Base-by-base conservation (phyloP, 2,888 invertebrate species). In the Lapara coniferarum region DNA sequence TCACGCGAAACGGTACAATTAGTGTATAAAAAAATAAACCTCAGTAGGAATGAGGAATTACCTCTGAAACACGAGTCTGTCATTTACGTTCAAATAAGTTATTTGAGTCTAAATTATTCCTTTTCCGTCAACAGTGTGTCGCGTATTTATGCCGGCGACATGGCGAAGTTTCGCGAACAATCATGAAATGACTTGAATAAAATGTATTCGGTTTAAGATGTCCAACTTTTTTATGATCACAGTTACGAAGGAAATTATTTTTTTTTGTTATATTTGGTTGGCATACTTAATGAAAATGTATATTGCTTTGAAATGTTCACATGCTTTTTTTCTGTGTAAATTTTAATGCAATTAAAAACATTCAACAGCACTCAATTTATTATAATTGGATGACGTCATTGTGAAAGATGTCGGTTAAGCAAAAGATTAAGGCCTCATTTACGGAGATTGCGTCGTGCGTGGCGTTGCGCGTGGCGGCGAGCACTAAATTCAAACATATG, bases 1-100 rank as follows among this genome's bases (percentile, higher is more conserved):
- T 75, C 66, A 68, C 69, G 59, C 66, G 69, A 70, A 68, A 71
- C 63, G 49, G 51, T 68, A 70, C 70, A 77, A 78, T 79, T 76
- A 72, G 66, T 75, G 75, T 76, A 77, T 78, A 77, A 68, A 67
- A 70, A 79, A 81, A 80, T 75, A 76, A 79, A 78, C 74, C 77
- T 78, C 25, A 59, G 59, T 69, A 71, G 69, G 55, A 73, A 69
- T 66, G 67, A 57, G 52, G 73, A 74, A 75, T 75, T 75, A 70
- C 59, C 71, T 71, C 66, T 70, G 67, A 72, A 79, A 77, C 67
- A 72, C 70, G 72, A 71, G 56, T 69, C 72, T 59, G 69, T 70
- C 46, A 67, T 71, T 59, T 70, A 70, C 67, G 72, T 78, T 73
- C 70, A 68, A 78, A 74, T 71, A 73, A 57, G 57, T 70, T 68